Base-by-base conservation (phyloP, 2,888 invertebrate species). In the Perizoma affinitatum region DNA sequence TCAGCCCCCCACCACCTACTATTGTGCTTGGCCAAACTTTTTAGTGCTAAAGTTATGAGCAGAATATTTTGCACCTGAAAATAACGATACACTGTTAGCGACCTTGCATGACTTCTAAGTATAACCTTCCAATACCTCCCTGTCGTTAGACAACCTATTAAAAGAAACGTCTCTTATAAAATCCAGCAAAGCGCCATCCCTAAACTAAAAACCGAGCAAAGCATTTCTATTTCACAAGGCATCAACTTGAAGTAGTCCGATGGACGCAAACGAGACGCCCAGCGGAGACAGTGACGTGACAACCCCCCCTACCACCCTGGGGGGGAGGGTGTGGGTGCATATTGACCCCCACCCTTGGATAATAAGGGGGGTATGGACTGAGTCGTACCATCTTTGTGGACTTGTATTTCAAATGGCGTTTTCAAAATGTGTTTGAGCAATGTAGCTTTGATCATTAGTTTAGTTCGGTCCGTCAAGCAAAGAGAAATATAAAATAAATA, bases 211-310 rank as follows among this genome's bases (percentile, higher is more conserved):
- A 58, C 54, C 54, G 8, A 41, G 63, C 71, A 70, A 70, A 76
- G 72, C 72, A 79, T 78, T 80, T 76, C 74, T 74, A 78, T 83
- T 83, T 80, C 76, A 70, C 80, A 82, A 86, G 83, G 84, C 83
- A 84, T 87, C 82, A 86, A 84, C 80, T 83, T 82, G 82, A 81
- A 86, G 82, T 84, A 82, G 80, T 79, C 72, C 80, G 82, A 83
- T 82, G 84, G 86, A 87, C 86, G 84, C 83, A 87, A 88, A 89
- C 90, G 88, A 88, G 88, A 87, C 86, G 86, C 78, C 75, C 79
- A 80, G 78, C 84, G 84, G 83, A 87, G 90, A 90, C 90, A 90
- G 88, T 91, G 91, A 91, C 90, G 90, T 89, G 90, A 91, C 90
- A 73, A 63, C 71, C 75, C 68, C 63, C 75, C 69, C 52, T 70